These are phyloP conservation scores for Chloropsis cyanopogon DNA, from an alignment of 2,113 vertebrate genomes.

Conservation along the genomic window DNA sequence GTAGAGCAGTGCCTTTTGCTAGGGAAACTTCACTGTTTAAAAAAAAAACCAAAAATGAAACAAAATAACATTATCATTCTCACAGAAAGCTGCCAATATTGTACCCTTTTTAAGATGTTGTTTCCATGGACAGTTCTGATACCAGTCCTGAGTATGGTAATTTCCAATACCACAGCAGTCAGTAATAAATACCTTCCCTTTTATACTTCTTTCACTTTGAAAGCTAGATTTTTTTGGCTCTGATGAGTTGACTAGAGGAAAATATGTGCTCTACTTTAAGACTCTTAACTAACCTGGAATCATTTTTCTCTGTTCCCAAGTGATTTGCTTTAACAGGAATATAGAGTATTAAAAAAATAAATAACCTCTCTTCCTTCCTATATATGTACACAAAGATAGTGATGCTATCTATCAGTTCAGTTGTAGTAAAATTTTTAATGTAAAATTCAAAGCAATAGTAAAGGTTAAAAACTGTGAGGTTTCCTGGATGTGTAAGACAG, in stretches of 20 bases:
- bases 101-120: neutral
- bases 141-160: neutral
- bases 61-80: neutral
- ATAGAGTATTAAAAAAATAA: neutral
- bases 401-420: neutral
- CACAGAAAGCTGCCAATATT: neutral
- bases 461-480: slow-evolving; percentile 18
- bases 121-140: neutral
- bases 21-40: neutral
- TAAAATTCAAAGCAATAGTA: slow-evolving; percentile 22
- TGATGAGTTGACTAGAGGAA: neutral
- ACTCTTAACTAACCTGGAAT: slow-evolving; percentile 28
- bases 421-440: neutral
- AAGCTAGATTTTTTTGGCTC: slow-evolving; percentile 21
- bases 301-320: neutral
- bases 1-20: neutral
- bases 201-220: slow-evolving; percentile 12
- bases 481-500: slow-evolving; percentile 53
- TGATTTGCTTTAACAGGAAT: neutral
- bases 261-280: neutral
- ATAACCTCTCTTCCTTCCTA: neutral
- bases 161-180: slow-evolving; percentile 28
- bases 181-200: slow-evolving; percentile 47
- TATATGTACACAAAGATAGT: neutral
- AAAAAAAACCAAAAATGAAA: accelerated